Evolutionary conservation across 2,888 invertebrate species (phyloP).

Genomic region (Mimas tiliae): DNA sequence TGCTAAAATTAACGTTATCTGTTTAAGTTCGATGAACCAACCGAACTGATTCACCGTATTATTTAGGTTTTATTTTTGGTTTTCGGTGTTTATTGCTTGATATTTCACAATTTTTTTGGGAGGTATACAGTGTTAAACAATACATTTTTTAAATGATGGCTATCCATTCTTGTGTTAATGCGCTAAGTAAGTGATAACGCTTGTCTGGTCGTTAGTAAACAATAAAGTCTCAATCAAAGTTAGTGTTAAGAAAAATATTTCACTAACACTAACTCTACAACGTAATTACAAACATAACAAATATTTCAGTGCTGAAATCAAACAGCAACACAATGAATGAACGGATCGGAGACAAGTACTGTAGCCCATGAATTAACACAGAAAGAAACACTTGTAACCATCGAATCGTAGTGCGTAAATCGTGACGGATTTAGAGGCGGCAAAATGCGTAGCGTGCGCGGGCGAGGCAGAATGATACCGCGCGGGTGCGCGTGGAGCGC

Average conservation of each 20-base stretch:
- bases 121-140: not conserved
- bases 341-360: slow-evolving; percentile 4
- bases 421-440: slow-evolving; percentile 54
- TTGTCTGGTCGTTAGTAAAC: not conserved
- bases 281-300: not conserved
- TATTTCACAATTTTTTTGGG: not conserved
- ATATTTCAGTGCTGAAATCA: slow-evolving; percentile 7
- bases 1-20: slow-evolving; percentile 23
- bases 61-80: slow-evolving; percentile 3
- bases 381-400: slow-evolving; percentile 45
- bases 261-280: not conserved
- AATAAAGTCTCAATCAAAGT: not conserved
- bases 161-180: not conserved
- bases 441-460: slow-evolving; percentile 42
- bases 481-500: slow-evolving; percentile 69
- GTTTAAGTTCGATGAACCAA: slow-evolving; percentile 3
- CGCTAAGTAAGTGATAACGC: not conserved
- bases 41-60: slow-evolving; percentile 12
- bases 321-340: slow-evolving; percentile 9
- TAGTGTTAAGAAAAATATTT: not conserved
- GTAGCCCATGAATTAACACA: slow-evolving; percentile 41
- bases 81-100: not conserved
- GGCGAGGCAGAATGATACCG: slow-evolving; percentile 42
- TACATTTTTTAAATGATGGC: not conserved
- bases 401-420: slow-evolving; percentile 49